Conservation (phyloP, 2,888 invertebrate genomes). For the Eristalis arbustorum region DNA sequence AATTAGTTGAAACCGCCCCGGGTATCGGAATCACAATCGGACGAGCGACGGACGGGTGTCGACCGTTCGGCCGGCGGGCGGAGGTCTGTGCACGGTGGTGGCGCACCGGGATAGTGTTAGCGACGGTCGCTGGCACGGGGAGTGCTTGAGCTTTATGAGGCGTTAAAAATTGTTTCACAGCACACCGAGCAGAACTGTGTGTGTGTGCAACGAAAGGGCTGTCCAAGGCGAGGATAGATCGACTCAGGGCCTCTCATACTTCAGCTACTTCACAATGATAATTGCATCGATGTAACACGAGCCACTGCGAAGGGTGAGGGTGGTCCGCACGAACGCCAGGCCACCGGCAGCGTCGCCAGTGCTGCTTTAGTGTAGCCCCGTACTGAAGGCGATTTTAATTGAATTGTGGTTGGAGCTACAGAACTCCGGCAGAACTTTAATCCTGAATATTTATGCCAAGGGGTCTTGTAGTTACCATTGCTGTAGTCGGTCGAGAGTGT, state of each 20-base stretch:
- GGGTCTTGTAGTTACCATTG: conserved; percentile 10
- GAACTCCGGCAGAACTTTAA: conserved; percentile 64
- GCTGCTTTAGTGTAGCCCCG: conserved; percentile 32
- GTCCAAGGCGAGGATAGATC: not conserved
- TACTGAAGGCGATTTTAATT: conserved; percentile 66
- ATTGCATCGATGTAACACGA: conserved; percentile 44
- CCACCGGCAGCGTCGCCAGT: not conserved
- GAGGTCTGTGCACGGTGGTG: not conserved
- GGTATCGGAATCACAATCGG: conserved; percentile 57
- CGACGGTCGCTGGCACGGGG: conserved; percentile 6
- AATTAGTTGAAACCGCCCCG: conserved; percentile 59
- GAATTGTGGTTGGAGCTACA: conserved; percentile 63
- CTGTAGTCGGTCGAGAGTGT: conserved; percentile 6
- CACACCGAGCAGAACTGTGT: conserved; percentile 58
- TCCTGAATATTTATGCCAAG: conserved; percentile 64
- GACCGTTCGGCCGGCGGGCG: not conserved
- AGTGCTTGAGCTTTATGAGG: conserved; percentile 66
- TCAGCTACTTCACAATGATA: conserved; percentile 51
- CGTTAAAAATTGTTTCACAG: conserved; percentile 70
- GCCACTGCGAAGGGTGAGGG: not conserved
- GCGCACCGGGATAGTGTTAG: not conserved
- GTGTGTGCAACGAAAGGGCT: conserved; percentile 16
- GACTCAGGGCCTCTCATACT: not conserved
- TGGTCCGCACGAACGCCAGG: not conserved
- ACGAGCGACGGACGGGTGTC: not conserved